Base-by-base conservation (phyloP, 1,140 invertebrate genomes). In the Nasonia vitripennis region DNA sequence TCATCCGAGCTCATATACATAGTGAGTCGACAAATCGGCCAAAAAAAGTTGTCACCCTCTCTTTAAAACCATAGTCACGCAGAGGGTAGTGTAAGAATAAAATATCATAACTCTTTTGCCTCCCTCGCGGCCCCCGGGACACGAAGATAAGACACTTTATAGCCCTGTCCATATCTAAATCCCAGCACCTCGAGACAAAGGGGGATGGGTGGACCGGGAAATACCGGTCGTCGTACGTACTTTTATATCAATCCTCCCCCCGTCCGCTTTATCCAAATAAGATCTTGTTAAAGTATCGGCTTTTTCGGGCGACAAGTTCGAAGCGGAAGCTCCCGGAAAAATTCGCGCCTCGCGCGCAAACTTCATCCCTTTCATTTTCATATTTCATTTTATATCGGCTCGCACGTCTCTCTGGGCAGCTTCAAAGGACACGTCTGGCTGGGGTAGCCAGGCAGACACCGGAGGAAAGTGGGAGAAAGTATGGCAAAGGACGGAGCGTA, bases 381-480 rank as follows among this genome's bases (percentile, higher is more conserved):
- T 70, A 70, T 70, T 68, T 80, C 78, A 80, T 68, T 34, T 79
- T 31, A n/a, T 78, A 78, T 78, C 75, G 20, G 68, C 68, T 27
- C 68, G 23, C 23, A 34, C 27, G 23, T 71, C 31, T 71, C 23
- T 34, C 2, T 2, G 23, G 9, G 14, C 31, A 71, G 23, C 23
- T 34, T 10, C 68, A 71, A 71, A 27, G 23, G 27, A 71, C 23
- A 71, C 11, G 23, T 20, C 68, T 27, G 67, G 9, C 67, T 55
- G 17, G 17, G 51, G 51, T 27, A 3, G 23, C 68, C 20, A 12
- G 34, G 31, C 7, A 74, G 12, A 41, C 3, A 74, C 4, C 1
- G 23, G 20, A 3, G 27, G 67, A 70, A 23, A n/a, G 27, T 12
- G 27, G 23, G 9, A 3, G 68, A n/a, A 6, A 62, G 5, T n/a